phyloP scores from a whole-genome alignment of 2,888 invertebrate species.

The Ectemnius continuus region DNA sequence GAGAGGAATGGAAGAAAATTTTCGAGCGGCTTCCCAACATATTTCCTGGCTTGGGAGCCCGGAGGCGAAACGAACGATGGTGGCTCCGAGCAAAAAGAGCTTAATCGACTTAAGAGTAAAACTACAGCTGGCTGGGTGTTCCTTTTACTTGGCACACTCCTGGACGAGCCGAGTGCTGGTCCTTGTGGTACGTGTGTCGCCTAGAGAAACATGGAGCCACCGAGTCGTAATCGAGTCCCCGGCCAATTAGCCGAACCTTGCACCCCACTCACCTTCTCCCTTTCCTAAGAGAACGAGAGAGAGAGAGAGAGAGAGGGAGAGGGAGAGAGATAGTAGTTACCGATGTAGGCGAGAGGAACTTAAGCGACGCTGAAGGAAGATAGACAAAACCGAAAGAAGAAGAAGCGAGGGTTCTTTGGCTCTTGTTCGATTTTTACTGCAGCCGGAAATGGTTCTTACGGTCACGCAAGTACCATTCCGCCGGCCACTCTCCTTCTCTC shows the following conservation, averaged over 20 bases:
- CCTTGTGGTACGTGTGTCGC: constrained; percentile 67
- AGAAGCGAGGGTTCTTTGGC: constrained; percentile 25
- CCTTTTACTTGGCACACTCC: constrained; percentile 54
- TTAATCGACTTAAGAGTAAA: constrained; percentile 60
- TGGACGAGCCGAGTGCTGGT: constrained; percentile 47
- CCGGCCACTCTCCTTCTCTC: constrained; percentile 9
- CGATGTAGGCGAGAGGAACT: too few species aligned
- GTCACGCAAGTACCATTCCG: constrained; percentile 37
- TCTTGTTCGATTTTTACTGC: constrained; percentile 50
- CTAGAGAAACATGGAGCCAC: constrained; percentile 66
- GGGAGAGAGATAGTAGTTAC: constrained; percentile 2
- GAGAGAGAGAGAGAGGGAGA: constrained; percentile 9
- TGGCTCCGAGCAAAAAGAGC: constrained; percentile 37
- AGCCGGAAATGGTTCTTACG: constrained; percentile 50
- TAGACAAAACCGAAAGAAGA: background rate
- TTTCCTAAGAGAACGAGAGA: constrained; percentile 10
- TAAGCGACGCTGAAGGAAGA: too few species aligned
- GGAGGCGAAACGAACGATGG: constrained; percentile 3
- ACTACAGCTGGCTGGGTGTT: constrained; percentile 39
- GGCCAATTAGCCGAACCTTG: constrained; percentile 71
- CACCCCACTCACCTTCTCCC: constrained; percentile 48
- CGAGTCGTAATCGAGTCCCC: constrained; percentile 72
- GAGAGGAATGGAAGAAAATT: constrained; percentile 27
- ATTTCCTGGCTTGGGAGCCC: constrained; percentile 31
- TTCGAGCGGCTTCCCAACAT: constrained; percentile 37